These are phyloP conservation scores for Tautogolabrus adspersus DNA, from an alignment of 2,113 vertebrate genomes.

Conservation along the genomic window DNA sequence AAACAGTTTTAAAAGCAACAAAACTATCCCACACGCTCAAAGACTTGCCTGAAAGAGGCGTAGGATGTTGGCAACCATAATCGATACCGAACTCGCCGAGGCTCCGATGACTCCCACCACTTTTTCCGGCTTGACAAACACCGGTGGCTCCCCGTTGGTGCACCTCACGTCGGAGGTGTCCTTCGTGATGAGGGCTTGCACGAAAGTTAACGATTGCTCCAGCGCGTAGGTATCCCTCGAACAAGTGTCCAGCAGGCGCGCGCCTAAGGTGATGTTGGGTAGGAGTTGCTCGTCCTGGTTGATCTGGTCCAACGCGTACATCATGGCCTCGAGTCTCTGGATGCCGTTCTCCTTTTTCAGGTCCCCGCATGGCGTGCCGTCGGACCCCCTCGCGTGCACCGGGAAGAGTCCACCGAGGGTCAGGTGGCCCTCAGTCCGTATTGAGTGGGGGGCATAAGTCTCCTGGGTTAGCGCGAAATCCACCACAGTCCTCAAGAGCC, in stretches of 20 bases:
- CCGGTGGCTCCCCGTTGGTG: conserved; percentile 96
- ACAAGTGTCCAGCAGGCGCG: conserved; percentile 96
- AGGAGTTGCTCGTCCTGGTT: conserved; percentile 96
- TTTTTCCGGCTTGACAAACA: conserved; percentile 97
- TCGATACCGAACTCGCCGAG: conserved; percentile 96
- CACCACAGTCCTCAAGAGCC: conserved; percentile 74
- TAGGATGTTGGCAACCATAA: conserved; percentile 99
- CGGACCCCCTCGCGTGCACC: conserved; percentile 89
- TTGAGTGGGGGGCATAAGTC: conserved; percentile 95
- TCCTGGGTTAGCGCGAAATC: conserved; percentile 89
- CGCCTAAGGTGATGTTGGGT: conserved; percentile 95
- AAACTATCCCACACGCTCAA: conserved; percentile 28
- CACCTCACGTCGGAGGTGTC: conserved; percentile 98
- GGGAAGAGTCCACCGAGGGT: conserved; percentile 98
- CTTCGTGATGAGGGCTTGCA: conserved; percentile 98
- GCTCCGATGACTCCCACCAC: conserved; percentile 98
- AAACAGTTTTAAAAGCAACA: not conserved
- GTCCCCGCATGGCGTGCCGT: conserved; percentile 91
- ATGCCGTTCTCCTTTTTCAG: conserved; percentile 96
- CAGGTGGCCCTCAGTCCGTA: conserved; percentile 94
- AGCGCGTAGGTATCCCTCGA: conserved; percentile 97
- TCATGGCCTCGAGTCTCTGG: conserved; percentile 98
- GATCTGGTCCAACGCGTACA: conserved; percentile 97
- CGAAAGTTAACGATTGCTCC: conserved; percentile 98
- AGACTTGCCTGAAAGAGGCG: conserved; percentile 96